Conservation (phyloP, 1,140 invertebrate genomes). For the Brachionus plicatilis region DNA sequence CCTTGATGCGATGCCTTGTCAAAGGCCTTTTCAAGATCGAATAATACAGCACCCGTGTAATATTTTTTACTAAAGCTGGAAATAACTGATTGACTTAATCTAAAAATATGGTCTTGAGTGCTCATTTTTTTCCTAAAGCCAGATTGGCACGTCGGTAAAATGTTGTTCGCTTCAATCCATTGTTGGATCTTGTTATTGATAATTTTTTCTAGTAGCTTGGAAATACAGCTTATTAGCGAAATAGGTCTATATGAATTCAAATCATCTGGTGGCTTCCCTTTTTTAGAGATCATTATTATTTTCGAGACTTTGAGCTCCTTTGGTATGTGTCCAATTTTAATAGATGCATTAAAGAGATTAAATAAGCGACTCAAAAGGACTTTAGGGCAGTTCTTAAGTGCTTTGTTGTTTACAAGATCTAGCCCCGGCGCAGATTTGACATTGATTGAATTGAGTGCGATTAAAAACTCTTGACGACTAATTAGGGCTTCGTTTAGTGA, state of each 20-base stretch:
- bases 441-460: neutral
- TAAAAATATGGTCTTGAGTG: neutral
- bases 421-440: neutral
- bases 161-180: slow-evolving; percentile 5
- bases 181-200: neutral
- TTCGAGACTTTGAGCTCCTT: neutral
- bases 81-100: neutral
- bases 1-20: neutral
- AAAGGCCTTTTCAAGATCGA: neutral
- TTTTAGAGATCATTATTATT: slow-evolving; percentile 39
- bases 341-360: neutral
- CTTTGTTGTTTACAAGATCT: neutral
- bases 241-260: slow-evolving; percentile 40
- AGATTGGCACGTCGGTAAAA: neutral
- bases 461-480: neutral
- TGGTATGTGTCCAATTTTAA: neutral
- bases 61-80: neutral
- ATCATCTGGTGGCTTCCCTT: slow-evolving; percentile 31
- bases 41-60: neutral
- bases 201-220: slow-evolving; percentile 41
- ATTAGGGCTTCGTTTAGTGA: neutral
- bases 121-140: neutral
- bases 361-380: neutral
- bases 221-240: slow-evolving; percentile 24
- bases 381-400: neutral